These are phyloP conservation scores for Drosophila sturtevanti DNA, from an alignment of 1,140 invertebrate genomes.

Conservation along the genomic window DNA sequence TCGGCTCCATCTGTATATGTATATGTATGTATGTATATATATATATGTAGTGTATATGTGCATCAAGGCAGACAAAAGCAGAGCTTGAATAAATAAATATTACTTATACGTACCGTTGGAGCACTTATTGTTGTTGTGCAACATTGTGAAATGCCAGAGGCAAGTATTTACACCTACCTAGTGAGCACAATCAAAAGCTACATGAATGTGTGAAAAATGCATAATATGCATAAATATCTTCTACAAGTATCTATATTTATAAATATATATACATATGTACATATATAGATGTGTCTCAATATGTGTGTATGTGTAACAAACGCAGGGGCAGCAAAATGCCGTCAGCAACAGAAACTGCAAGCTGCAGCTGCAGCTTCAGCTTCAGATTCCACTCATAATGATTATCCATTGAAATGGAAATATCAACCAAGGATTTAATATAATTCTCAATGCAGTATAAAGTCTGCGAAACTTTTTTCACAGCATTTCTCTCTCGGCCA, in stretches of 20 bases:
- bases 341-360: constrained; percentile 39
- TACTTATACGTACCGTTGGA: constrained; percentile 60
- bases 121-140: constrained; percentile 47
- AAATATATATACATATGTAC: constrained; percentile 12
- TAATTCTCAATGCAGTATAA: constrained; percentile 71
- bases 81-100: constrained; percentile 80
- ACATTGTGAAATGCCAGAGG: constrained; percentile 70
- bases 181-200: constrained; percentile 70
- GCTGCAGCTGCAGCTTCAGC: constrained; percentile 33
- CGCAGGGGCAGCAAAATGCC: constrained; percentile 43
- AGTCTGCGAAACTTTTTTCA: constrained; percentile 58
- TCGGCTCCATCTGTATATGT: constrained; percentile 15
- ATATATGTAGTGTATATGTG: constrained; percentile 17
- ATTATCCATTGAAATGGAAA: constrained; percentile 82
- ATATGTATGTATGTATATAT: constrained; percentile 3
- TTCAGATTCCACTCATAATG: constrained; percentile 74
- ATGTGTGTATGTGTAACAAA: constrained; percentile 46
- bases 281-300: constrained; percentile 14
- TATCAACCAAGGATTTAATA: constrained; percentile 78
- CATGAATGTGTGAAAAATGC: constrained; percentile 75
- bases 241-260: constrained; percentile 22
- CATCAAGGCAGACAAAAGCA: constrained; percentile 67
- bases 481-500: constrained; percentile 36
- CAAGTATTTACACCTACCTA: constrained; percentile 76
- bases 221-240: constrained; percentile 65